Evolutionary conservation across 2,797 vertebrate genomes (phyloP).

Genomic region (Enteromius trimaculatus): DNA sequence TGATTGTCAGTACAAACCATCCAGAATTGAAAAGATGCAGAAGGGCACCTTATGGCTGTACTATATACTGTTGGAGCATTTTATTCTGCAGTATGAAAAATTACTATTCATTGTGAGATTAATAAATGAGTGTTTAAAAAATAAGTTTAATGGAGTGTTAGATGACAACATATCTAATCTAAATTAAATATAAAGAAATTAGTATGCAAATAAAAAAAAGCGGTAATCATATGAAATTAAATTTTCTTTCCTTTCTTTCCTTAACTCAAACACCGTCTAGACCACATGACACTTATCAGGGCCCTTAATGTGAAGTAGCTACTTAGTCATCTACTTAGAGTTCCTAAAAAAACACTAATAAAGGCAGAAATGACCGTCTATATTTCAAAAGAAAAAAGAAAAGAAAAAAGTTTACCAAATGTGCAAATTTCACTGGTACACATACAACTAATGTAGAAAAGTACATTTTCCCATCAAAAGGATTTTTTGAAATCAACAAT

Average conservation of each 20-base stretch:
- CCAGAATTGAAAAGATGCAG: background rate
- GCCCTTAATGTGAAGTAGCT: constrained; percentile 24
- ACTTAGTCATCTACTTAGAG: constrained; percentile 17
- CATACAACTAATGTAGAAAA: background rate
- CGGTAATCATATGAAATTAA: background rate
- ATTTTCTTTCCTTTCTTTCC: no score
- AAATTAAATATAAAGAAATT: background rate
- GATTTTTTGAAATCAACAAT: background rate
- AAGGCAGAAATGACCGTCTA: background rate
- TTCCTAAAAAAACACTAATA: constrained; percentile 22
- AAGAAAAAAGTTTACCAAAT: background rate
- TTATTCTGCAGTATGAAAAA: background rate
- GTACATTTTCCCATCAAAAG: background rate
- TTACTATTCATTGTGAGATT: background rate
- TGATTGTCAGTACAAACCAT: background rate
- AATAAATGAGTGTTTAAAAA: background rate
- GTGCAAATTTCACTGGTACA: background rate
- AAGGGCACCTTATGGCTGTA: background rate
- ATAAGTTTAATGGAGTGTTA: background rate
- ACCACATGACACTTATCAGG: constrained; percentile 21
- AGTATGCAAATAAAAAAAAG: background rate
- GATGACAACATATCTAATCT: background rate
- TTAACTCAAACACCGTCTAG: background rate
- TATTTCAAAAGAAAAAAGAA: background rate
- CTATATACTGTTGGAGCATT: background rate